Conservation (phyloP, 2,888 invertebrate species). For the Andrena praecox region DNA sequence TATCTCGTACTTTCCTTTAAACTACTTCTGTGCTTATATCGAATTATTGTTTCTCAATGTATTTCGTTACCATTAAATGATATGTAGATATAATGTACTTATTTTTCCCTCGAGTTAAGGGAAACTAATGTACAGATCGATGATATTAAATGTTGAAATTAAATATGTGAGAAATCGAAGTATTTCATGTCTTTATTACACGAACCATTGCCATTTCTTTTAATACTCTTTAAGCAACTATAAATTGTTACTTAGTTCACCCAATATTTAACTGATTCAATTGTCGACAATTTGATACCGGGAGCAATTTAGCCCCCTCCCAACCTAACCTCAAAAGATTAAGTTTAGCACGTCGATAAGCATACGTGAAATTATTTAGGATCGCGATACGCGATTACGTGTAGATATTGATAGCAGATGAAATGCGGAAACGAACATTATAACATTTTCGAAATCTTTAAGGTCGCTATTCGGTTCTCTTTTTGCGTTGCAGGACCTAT, state of each 20-base stretch:
- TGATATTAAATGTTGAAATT: neutral
- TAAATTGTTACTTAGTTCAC: neutral
- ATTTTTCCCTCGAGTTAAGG: neutral
- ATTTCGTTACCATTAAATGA: neutral
- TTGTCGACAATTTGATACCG: neutral
- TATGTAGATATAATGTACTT: neutral
- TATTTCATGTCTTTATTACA: neutral
- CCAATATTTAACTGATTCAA: neutral
- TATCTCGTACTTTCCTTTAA: neutral
- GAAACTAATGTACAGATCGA: neutral
- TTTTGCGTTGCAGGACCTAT: no score
- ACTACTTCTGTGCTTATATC: neutral
- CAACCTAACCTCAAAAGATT: neutral
- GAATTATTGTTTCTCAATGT: neutral
- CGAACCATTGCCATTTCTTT: no score
- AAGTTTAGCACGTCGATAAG: neutral
- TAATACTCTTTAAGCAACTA: neutral
- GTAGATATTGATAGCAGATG: no score
- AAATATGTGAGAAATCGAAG: neutral
- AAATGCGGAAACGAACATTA: no score
- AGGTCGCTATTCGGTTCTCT: no score
- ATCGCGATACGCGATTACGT: no score
- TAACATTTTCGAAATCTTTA: no score
- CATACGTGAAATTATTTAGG: neutral
- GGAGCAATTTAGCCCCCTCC: neutral